These are phyloP conservation scores for Ennomos quercinarius DNA, from an alignment of 2,888 invertebrate genomes.

Conservation along the genomic window DNA sequence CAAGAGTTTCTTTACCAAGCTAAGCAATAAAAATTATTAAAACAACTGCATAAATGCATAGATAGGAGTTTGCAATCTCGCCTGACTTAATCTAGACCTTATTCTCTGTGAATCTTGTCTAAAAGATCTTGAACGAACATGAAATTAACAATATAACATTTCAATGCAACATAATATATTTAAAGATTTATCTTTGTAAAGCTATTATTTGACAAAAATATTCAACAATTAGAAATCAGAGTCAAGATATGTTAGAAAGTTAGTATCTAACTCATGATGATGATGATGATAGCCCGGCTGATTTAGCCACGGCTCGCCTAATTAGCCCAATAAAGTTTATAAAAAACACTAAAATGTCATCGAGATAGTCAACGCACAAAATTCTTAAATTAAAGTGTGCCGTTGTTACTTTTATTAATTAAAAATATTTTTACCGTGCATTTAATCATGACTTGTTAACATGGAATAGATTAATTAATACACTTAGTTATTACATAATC, in stretches of 20 bases:
- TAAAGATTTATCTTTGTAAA: background rate
- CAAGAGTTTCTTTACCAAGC: constrained; percentile 51
- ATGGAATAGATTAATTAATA: background rate
- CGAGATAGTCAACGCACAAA: background rate
- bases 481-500: background rate
- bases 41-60: constrained; percentile 15
- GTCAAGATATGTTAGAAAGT: too few relatives aligned
- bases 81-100: constrained; percentile 21
- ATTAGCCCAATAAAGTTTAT: too few relatives aligned
- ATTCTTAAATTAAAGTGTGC: too few relatives aligned
- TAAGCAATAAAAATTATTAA: constrained; percentile 44
- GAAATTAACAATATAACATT: background rate
- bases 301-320: too few relatives aligned
- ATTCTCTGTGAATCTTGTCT: constrained; percentile 1
- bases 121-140: background rate
- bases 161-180: background rate
- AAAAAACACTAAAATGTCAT: background rate
- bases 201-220: too few relatives aligned
- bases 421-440: too few relatives aligned
- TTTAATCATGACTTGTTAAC: too few relatives aligned
- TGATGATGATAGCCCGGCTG: too few relatives aligned
- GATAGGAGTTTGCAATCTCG: constrained; percentile 36
- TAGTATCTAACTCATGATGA: too few relatives aligned
- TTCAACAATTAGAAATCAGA: too few relatives aligned
- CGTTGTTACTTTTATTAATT: too few relatives aligned